phyloP scores from a whole-genome alignment of 2,888 invertebrate genomes.

The Corythucha ciliata region DNA sequence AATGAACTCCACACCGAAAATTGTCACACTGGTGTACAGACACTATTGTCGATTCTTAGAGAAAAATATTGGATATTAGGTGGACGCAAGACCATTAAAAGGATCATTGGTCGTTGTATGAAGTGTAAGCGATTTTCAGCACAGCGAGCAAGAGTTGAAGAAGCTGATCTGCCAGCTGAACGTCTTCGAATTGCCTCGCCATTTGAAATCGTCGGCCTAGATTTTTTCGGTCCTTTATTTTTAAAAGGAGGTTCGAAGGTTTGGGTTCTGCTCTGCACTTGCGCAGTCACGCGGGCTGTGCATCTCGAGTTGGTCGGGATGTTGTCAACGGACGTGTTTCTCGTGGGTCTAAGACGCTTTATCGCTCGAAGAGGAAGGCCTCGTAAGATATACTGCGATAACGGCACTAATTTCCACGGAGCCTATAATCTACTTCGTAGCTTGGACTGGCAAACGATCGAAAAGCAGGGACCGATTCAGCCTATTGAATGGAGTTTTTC shows the following conservation, averaged over 20 bases:
- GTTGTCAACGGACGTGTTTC: constrained; percentile 4
- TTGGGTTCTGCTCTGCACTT: constrained; percentile 11
- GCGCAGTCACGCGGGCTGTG: constrained; percentile 5
- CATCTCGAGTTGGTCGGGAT: constrained; percentile 9
- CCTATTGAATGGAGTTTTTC: constrained; percentile 39
- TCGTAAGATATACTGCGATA: constrained; percentile 34
- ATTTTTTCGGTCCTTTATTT: constrained; percentile 8
- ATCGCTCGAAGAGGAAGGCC: constrained; percentile 15
- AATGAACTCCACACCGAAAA: background rate
- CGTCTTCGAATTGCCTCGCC: background rate
- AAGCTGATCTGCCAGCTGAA: background rate
- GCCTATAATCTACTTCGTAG: constrained; percentile 43
- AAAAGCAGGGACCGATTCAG: constrained; percentile 13
- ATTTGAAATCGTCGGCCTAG: constrained; percentile 4
- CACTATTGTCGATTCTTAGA: constrained; percentile 13
- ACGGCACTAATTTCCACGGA: constrained; percentile 36
- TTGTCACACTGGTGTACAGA: constrained; percentile 3
- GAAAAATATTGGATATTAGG: constrained; percentile 13
- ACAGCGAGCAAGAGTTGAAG: constrained; percentile 21
- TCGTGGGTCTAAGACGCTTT: constrained; percentile 6
- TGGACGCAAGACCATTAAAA: constrained; percentile 18
- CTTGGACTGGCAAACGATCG: constrained; percentile 41
- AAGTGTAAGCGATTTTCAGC: constrained; percentile 30
- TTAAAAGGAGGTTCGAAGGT: constrained; percentile 5
- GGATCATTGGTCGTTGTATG: background rate